Conservation (phyloP, 2,113 vertebrate genomes). For the Gymnobelideus leadbeateri region DNA sequence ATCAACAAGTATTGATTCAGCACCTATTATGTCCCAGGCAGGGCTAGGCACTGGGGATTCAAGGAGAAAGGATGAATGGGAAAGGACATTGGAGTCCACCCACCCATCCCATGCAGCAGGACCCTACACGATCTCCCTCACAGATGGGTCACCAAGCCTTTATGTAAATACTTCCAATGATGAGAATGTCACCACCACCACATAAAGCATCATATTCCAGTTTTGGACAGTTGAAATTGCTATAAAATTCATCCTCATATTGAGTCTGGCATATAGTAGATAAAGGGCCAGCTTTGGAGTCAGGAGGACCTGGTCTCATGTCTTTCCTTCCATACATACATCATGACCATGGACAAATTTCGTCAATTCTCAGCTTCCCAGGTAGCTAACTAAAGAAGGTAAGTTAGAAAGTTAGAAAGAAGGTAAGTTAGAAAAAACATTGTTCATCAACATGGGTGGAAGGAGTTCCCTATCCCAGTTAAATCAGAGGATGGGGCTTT, state of each 20-base stretch:
- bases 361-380: not conserved
- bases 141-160: not conserved
- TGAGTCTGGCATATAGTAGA: not conserved
- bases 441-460: not conserved
- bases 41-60: not conserved
- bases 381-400: not conserved
- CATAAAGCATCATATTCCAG: not conserved
- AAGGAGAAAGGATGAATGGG: not conserved
- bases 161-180: not conserved
- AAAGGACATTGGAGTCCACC: not conserved
- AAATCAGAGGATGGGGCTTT: not conserved
- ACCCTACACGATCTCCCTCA: not conserved
- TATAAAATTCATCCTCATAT: not conserved
- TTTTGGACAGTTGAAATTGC: not conserved
- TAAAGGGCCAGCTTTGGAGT: not conserved
- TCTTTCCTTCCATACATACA: not conserved
- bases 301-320: not conserved
- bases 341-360: not conserved
- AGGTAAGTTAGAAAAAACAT: not conserved
- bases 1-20: not conserved
- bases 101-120: rapidly evolving
- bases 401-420: not conserved
- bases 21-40: not conserved
- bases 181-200: not conserved
- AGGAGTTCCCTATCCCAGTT: not conserved